Conservation (phyloP, 2,888 invertebrate species). For the Rapana venosa region DNA sequence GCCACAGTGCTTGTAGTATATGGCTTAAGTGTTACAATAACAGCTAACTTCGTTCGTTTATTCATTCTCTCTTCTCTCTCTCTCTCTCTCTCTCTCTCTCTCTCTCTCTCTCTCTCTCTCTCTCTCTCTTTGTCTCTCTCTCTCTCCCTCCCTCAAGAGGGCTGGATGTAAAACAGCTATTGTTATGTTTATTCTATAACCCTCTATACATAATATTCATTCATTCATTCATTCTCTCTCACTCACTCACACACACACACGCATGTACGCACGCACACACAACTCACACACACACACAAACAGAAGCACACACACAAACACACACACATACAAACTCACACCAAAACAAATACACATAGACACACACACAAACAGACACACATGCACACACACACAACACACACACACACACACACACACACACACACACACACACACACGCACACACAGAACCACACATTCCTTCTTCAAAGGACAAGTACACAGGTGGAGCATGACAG, state of each 20-base stretch:
- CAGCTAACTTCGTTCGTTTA: too few relatives aligned
- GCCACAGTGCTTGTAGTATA: too few relatives aligned
- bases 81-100: too few relatives aligned
- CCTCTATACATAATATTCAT: too few relatives aligned
- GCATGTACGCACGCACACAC: not conserved
- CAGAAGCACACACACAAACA: conserved; percentile 5
- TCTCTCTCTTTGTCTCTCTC: not conserved
- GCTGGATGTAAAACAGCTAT: too few relatives aligned
- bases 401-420: conserved; percentile 7
- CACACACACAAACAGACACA: not conserved
- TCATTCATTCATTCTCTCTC: not conserved
- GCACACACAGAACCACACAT: not conserved
- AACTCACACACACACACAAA: not conserved
- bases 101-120: not conserved
- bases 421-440: conserved; percentile 21
- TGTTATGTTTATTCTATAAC: too few relatives aligned
- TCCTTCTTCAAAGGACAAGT: too few relatives aligned
- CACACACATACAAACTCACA: not conserved
- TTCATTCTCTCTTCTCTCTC: too few relatives aligned
- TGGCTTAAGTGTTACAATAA: too few relatives aligned
- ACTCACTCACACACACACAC: not conserved
- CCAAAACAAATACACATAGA: not conserved
- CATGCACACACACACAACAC: not conserved
- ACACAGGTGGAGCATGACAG: too few relatives aligned
- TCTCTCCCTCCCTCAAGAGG: too few relatives aligned